These are phyloP conservation scores for Drosophila imparisetae DNA, from an alignment of 2,888 invertebrate genomes.

Conservation along the genomic window DNA sequence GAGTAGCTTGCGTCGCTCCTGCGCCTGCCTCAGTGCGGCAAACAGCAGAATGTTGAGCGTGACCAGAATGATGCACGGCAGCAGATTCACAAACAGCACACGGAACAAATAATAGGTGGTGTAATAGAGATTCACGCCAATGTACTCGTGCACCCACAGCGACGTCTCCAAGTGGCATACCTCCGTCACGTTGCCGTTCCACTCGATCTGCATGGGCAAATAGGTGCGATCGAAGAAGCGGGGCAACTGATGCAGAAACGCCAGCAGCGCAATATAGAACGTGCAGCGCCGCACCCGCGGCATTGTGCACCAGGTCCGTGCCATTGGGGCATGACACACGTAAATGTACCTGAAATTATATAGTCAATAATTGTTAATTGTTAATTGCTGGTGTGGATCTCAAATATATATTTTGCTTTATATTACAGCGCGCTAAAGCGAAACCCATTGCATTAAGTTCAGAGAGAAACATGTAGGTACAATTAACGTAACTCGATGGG, in stretches of 20 bases:
- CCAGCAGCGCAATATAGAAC: conserved; percentile 90
- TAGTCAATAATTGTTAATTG: neutral
- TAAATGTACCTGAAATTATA: conserved; percentile 89
- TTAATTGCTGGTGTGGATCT: neutral
- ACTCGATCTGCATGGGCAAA: conserved; percentile 87
- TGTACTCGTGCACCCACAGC: conserved; percentile 88
- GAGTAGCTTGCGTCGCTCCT: conserved; percentile 90
- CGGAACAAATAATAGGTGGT: conserved; percentile 93
- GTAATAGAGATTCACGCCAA: conserved; percentile 91
- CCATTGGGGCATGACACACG: conserved; percentile 96
- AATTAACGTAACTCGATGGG: neutral
- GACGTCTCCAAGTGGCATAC: conserved; percentile 89
- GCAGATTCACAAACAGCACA: conserved; percentile 95
- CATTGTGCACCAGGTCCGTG: conserved; percentile 91
- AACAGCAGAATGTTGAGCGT: conserved; percentile 95
- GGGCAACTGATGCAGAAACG: conserved; percentile 92
- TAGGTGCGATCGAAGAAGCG: conserved; percentile 91
- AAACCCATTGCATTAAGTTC: neutral
- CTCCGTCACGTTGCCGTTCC: conserved; percentile 88
- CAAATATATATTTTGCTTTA: neutral
- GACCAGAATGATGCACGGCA: conserved; percentile 95
- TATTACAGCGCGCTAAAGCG: too few relatives aligned
- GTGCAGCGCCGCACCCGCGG: conserved; percentile 92
- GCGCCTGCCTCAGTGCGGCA: conserved; percentile 93
- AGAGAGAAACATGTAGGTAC: neutral